Base-by-base conservation (phyloP, 2,113 vertebrate species). In the Columba janthina region DNA sequence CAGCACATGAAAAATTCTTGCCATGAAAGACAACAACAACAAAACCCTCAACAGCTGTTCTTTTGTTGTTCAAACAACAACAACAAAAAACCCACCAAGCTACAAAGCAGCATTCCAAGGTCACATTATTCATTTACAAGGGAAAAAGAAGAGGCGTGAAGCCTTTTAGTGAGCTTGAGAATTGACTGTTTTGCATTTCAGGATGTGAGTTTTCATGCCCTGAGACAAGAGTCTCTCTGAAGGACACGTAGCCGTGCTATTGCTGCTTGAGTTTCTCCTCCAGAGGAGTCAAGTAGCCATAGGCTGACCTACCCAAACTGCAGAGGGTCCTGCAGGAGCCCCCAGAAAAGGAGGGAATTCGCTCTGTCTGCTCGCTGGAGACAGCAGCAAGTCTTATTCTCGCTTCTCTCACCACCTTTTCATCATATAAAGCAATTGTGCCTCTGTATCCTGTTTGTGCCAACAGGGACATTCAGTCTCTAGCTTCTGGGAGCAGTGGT, bases 21-120 rank as follows among this genome's bases (percentile, higher is more conserved):
- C 40, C 46, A 56, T 5, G 15, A 74, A 94, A 85, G 58, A 56
- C 32, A 56, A 53, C 16, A 54, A 56, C 9, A 46, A 48, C 15
- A 64, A 65, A 9, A 72, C 44, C 17, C 61, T 72, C 25, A 82
- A 69, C 74, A 65, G 40, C 44, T 95, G 70, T 88, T 92, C 48
- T 22, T 93, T 88, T 96, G 50, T 93, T 91, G 67, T 95, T 85
- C 73, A 56, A 60, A 28, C 15, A n/a, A 42, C 36, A 56, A 65
- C n/a, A 71, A 70, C 61, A 74, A 44, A 14, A 79, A 77, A 75
- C 12, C 28, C 50, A 36, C 19, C 19, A 64, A 79, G 53, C 18
- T 87, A 60, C 73, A 85, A 34, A 74, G n/a, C 75, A 66, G 28
- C 11, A 21, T 40, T 88, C 84, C 81, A 96, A 95, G 71, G 73